Evolutionary conservation across 2,888 invertebrate genomes (phyloP).

Genomic region (Nemurella pictetii): DNA sequence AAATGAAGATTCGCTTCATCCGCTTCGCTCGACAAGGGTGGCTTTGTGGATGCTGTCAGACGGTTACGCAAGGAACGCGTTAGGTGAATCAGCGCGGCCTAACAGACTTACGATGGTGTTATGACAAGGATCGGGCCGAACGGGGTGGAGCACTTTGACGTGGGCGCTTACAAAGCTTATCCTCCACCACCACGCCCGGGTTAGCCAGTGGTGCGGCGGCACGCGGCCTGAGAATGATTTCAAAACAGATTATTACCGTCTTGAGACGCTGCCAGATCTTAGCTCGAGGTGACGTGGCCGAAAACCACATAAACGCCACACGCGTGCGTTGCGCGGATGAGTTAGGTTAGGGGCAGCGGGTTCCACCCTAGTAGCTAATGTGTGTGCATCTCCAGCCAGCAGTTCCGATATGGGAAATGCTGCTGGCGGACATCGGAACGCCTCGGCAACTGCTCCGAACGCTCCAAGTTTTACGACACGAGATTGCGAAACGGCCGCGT

Average conservation of each 20-base stretch:
- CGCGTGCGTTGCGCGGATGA: neutral
- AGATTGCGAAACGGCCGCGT: neutral
- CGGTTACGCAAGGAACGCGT: neutral
- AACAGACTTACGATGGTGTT: neutral
- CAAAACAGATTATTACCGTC: neutral
- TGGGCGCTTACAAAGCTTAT: neutral
- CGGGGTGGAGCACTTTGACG: neutral
- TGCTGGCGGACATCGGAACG: neutral
- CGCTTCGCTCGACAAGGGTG: no score
- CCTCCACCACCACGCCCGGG: no score
- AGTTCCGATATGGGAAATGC: neutral
- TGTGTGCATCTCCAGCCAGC: neutral
- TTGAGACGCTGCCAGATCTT: neutral
- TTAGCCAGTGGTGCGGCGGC: neutral
- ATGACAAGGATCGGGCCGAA: neutral
- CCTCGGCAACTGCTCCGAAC: neutral
- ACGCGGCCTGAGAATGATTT: neutral
- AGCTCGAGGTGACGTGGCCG: neutral
- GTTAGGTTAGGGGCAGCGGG: neutral
- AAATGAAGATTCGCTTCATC: no score
- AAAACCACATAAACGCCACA: neutral
- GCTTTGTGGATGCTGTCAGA: neutral
- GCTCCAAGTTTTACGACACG: neutral
- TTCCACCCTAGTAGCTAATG: neutral
- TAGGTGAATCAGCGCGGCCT: neutral